Conservation (phyloP, 2,113 vertebrate species). For the Carassius auratus region DNA sequence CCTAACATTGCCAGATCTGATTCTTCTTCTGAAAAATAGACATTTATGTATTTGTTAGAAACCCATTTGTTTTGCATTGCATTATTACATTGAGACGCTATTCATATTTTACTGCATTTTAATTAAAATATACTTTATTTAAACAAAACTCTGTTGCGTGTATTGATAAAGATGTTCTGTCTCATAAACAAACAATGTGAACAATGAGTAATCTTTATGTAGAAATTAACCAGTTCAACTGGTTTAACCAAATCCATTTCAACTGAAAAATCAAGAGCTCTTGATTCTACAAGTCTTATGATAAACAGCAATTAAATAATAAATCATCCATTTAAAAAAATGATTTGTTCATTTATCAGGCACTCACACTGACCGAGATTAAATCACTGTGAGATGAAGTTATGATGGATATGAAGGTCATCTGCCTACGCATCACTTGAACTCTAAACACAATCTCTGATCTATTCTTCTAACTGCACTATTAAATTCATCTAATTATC, state of each 20-base stretch:
- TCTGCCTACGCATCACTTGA: slow-evolving; percentile 12
- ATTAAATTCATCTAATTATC: slow-evolving; percentile 42
- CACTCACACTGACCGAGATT: background rate
- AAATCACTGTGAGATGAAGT: slow-evolving; percentile 21
- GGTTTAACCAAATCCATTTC: background rate
- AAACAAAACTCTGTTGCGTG: background rate
- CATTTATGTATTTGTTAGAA: background rate
- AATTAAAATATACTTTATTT: background rate
- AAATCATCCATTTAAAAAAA: background rate
- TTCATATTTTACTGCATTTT: background rate
- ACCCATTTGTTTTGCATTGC: background rate
- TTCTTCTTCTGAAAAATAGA: background rate
- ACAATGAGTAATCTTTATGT: background rate
- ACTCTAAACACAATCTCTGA: slow-evolving; percentile 39
- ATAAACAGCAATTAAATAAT: background rate
- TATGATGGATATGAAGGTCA: slow-evolving; percentile 1
- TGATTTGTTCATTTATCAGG: background rate
- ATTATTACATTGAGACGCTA: too few species aligned
- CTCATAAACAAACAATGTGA: background rate
- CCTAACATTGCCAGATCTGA: background rate
- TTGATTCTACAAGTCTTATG: background rate
- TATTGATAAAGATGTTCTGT: background rate
- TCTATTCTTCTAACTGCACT: slow-evolving; percentile 38
- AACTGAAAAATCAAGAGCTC: background rate
- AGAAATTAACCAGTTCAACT: background rate